phyloP scores from a whole-genome alignment of 2,113 vertebrate genomes.

The Amblyopsis rosae region DNA sequence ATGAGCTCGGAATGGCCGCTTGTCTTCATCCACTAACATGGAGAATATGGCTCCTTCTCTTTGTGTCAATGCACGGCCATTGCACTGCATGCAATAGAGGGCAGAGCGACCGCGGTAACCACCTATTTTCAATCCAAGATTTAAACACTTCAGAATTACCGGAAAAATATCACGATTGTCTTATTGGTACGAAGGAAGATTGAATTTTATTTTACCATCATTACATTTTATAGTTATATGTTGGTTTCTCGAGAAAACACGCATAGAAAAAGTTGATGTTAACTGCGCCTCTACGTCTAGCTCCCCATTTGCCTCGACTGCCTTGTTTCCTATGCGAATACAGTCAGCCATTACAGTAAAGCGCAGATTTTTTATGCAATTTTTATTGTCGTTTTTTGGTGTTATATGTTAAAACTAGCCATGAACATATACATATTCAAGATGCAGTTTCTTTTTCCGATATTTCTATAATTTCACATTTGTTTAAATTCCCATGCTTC shows the following conservation, averaged over 20 bases:
- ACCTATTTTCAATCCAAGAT: conserved; percentile 57
- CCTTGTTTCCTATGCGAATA: conserved; percentile 84
- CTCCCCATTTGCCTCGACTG: conserved; percentile 68
- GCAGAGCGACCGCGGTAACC: conserved; percentile 74
- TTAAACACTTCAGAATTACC: conserved; percentile 43
- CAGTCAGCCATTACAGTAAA: conserved; percentile 94
- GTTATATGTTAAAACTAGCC: conserved; percentile 20
- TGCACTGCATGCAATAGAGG: conserved; percentile 81
- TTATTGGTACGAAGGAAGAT: conserved; percentile 57
- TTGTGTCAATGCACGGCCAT: conserved; percentile 88
- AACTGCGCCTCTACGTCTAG: conserved; percentile 82
- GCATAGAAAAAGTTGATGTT: conserved; percentile 84
- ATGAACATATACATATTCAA: neutral
- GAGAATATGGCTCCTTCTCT: conserved; percentile 95
- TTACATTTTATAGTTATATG: conserved; percentile 48
- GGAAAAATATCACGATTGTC: conserved; percentile 58
- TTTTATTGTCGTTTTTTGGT: conserved; percentile 45
- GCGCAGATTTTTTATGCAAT: conserved; percentile 64
- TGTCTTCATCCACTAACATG: conserved; percentile 87
- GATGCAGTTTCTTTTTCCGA: conserved; percentile 56
- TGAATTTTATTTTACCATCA: conserved; percentile 67
- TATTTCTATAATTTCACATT: conserved; percentile 42
- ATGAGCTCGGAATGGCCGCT: conserved; percentile 91
- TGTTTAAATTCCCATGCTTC: conserved; percentile 33
- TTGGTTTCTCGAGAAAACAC: conserved; percentile 63